Evolutionary conservation across 2,888 invertebrate species (phyloP).

Genomic region (Lissonota sp.): DNA sequence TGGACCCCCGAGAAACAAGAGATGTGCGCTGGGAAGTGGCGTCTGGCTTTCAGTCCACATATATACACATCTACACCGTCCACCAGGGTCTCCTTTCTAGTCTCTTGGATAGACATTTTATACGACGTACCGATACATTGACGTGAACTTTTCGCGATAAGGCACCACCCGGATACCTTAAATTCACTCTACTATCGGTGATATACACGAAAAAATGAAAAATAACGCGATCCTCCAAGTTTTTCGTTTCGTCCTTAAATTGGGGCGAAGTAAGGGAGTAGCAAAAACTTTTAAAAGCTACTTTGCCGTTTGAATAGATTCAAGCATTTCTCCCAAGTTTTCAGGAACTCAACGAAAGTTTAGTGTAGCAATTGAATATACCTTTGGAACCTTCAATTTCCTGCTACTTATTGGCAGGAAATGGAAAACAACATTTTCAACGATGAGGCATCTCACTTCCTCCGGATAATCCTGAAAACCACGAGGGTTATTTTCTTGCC

Average conservation of each 20-base stretch:
- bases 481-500: background rate
- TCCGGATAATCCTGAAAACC: background rate
- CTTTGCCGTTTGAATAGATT: too few species aligned
- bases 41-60: slow-evolving; percentile 46
- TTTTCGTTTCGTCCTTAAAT: background rate
- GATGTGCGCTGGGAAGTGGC: slow-evolving; percentile 5
- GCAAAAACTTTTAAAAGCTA: too few species aligned
- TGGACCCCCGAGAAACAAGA: slow-evolving; percentile 52
- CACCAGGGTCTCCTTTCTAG: slow-evolving; percentile 30
- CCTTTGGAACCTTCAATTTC: background rate
- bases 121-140: slow-evolving; percentile 4
- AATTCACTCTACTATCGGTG: slow-evolving; percentile 32
- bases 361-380: background rate
- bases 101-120: slow-evolving; percentile 37
- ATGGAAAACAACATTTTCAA: slow-evolving; percentile 36
- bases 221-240: background rate
- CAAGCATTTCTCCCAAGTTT: too few species aligned
- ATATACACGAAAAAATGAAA: background rate
- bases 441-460: slow-evolving; percentile 25
- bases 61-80: background rate
- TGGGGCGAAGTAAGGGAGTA: background rate
- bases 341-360: too few species aligned
- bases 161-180: slow-evolving; percentile 18
- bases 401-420: slow-evolving; percentile 23
- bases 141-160: slow-evolving; percentile 24